Base-by-base conservation (phyloP, 2,113 vertebrate genomes). In the Sisor rabdophorus region DNA sequence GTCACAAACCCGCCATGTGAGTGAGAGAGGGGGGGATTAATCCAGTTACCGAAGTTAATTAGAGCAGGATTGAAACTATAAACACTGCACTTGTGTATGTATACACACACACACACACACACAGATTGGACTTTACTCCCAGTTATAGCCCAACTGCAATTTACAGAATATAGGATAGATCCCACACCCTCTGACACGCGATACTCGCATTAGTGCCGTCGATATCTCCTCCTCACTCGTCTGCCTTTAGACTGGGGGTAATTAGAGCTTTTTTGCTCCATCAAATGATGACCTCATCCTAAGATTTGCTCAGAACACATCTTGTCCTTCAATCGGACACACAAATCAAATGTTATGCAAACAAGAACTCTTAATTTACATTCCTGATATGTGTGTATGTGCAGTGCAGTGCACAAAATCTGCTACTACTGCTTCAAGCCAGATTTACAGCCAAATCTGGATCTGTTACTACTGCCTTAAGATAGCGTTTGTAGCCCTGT, bases 41-140 rank as follows among this genome's bases (percentile, higher is more conserved):
- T 87, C 59, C 67, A 79, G 87, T 84, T 87, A 85, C 74, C 79
- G 52, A 75, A 80, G 68, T 80, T 85, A 86, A 88, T 87, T 85
- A 86, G 87, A 84, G 74, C 63, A 80, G 63, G 73, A 26, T 55
- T 75, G 79, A 74, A 77, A 63, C 79, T 83, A 69, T 67, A 70
- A 58, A 65, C 7, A 8, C 53, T 47, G 50, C 47, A 56, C 47
- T 68, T 40, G 30, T 71, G 8, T 6, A 32, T 4, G 17, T 16
- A 61, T 24, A 36, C 60, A 59, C 40, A 71, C 58, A 63, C 60
- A 63, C 60, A 36, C 11, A 61, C 59, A 61, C 59, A 32, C 59
- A 36, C 30, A 36, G 16, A 64, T 47, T 15, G 17, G 16, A 24
- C 20, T 59, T 70, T 20, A 59, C 50, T 78, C 22, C 47, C 26